Percentiles rank a stretch among this genome's conserved stretches.
Conservation (phyloP, 2,797 vertebrate genomes). For the Aphelocoma californica region DNA sequence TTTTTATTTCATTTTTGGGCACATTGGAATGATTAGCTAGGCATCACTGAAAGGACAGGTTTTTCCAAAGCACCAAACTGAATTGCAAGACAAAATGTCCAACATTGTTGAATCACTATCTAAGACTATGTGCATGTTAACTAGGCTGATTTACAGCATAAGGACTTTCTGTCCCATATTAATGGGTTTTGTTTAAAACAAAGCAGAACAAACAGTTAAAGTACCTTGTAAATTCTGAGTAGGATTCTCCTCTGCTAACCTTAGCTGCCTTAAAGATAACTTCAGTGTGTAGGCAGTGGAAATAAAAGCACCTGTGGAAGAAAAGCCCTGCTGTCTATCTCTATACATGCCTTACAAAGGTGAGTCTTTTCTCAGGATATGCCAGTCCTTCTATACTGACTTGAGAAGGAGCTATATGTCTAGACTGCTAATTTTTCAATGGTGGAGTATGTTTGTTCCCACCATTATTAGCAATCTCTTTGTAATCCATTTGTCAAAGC, state of each 20-base stretch:
- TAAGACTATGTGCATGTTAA: neutral
- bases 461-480: neutral
- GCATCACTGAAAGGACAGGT: neutral
- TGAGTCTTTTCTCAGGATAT: slow-evolving; percentile 58
- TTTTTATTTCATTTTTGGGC: neutral
- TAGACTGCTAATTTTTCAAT: neutral
- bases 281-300: slow-evolving; percentile 2
- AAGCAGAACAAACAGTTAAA: neutral
- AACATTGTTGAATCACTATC: neutral
- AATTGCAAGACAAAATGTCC: neutral
- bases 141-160: neutral
- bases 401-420: neutral
- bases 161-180: neutral
- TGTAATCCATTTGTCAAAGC: neutral
- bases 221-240: slow-evolving; percentile 44
- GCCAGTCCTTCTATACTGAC: neutral
- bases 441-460: neutral
- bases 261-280: slow-evolving; percentile 46
- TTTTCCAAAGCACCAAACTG: neutral
- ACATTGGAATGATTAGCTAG: neutral
- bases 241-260: slow-evolving; percentile 1
- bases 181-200: neutral
- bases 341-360: slow-evolving; percentile 31
- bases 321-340: slow-evolving; percentile 17
- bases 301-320: slow-evolving; percentile 2